Conservation (phyloP, 2,113 vertebrate genomes). For the Anthoscopus minutus region DNA sequence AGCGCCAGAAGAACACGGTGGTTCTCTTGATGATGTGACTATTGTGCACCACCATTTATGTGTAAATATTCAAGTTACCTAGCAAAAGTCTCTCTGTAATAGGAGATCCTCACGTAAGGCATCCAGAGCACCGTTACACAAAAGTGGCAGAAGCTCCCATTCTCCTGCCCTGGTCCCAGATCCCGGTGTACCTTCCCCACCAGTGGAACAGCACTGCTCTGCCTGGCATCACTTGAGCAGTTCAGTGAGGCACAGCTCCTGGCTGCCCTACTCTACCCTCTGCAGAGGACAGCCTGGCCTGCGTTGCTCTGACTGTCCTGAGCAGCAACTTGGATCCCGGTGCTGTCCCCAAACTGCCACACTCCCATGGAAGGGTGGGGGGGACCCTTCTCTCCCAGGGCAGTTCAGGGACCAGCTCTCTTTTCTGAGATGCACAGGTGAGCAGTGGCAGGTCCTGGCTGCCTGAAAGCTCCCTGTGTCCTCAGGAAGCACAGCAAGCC, state of each 20-base stretch:
- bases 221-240: neutral
- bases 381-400: neutral
- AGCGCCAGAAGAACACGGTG: neutral
- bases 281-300: neutral
- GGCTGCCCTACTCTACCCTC: neutral
- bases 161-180: neutral
- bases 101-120: accelerated
- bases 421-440: no score
- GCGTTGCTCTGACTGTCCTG: accelerated
- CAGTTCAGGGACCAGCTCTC: neutral
- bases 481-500: neutral
- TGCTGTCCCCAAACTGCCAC: neutral
- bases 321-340: accelerated
- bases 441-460: neutral
- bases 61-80: accelerated
- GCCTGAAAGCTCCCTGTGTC: neutral
- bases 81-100: neutral
- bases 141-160: neutral
- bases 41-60: accelerated
- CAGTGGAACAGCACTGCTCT: accelerated
- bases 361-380: accelerated
- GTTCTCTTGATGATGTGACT: accelerated
- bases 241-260: neutral
- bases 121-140: accelerated
- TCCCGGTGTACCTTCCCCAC: accelerated